Percentiles rank a stretch among this genome's conserved stretches.
Conservation (phyloP, 2,888 invertebrate genomes). For the Epinotia bilunana region DNA sequence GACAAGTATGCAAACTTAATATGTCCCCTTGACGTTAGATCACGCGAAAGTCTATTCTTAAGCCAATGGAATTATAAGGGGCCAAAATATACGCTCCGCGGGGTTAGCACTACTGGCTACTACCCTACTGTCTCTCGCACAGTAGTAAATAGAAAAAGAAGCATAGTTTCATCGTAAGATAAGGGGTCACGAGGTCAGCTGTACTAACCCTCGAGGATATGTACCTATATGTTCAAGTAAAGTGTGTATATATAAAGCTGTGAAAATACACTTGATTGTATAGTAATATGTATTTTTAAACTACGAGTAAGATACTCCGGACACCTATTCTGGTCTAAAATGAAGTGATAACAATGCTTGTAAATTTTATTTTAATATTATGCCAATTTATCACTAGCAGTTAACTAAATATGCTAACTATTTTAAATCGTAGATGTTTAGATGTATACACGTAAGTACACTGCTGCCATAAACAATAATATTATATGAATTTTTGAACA, state of each 20-base stretch:
- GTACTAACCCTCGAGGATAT: not conserved
- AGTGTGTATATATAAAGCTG: not conserved
- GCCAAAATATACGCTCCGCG: not conserved
- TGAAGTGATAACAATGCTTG: conserved; percentile 30
- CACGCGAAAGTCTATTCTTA: not conserved
- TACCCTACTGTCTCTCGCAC: not conserved
- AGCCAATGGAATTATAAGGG: not conserved
- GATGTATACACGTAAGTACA: conserved; percentile 9
- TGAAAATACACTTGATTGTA: not conserved
- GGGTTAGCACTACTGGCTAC: not conserved
- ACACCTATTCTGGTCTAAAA: conserved; percentile 18
- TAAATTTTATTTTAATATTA: conserved; percentile 18
- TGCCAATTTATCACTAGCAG: conserved; percentile 9
- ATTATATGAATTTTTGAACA: not conserved
- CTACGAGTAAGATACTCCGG: conserved; percentile 1
- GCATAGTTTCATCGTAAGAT: not conserved
- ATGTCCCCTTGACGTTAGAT: not conserved
- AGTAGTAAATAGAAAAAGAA: too few species aligned
- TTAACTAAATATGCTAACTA: conserved; percentile 15
- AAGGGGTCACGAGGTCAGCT: not conserved
- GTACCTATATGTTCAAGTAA: not conserved
- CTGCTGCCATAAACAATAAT: conserved; percentile 19
- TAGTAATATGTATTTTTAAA: conserved; percentile 8
- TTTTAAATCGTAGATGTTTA: not conserved
- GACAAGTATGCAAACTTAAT: not conserved